Base-by-base conservation (phyloP, 1,140 invertebrate genomes). In the Pygmarrhopalites habei region DNA sequence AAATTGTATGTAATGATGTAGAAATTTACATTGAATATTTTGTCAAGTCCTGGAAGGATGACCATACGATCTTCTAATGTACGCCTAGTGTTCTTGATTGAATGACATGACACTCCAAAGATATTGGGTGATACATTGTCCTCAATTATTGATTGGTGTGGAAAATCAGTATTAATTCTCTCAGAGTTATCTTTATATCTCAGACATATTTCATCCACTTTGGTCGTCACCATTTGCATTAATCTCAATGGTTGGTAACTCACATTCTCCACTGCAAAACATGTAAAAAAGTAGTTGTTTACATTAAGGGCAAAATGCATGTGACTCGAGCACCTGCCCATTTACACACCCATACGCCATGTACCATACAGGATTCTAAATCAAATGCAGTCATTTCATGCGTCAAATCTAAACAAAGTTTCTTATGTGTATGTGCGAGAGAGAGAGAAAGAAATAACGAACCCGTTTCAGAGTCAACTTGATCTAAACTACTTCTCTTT, bases 51-150 rank as follows among this genome's bases (percentile, higher is more conserved):
- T 21, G 76, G 76, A 39, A 93, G 79, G 58, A 90, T 80, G 14
- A 90, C 82, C 72, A 90, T 87, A 57, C 86, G 76, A 74, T 95
- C 91, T 79, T 95, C 92, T 89, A 94, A 92, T 72, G 82, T 84
- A 65, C 89, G 79, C 58, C 90, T 78, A 29, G 77, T 80, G 77
- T 94, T 93, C 76, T 86, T 90, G 35, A 85, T 84, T n/a, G 86
- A 85, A 73, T 78, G 81, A 23, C 80, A 69, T 23, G 76, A 79
- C 1, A 75, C 67, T 75, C 64, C 78, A 76, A 72, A 74, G 77
- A 74, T 77, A 80, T 47, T 78, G 80, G 35, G 82, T 80, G 51
- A 80, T 72, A 59, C 76, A 80, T 30, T 10, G 10, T 7, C n/a
- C 12, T 25, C 52, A 12, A 5, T 7, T 12, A 19, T 7, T 14